phyloP scores from a whole-genome alignment of 2,888 invertebrate genomes.

The Nasonovia ribisnigri region DNA sequence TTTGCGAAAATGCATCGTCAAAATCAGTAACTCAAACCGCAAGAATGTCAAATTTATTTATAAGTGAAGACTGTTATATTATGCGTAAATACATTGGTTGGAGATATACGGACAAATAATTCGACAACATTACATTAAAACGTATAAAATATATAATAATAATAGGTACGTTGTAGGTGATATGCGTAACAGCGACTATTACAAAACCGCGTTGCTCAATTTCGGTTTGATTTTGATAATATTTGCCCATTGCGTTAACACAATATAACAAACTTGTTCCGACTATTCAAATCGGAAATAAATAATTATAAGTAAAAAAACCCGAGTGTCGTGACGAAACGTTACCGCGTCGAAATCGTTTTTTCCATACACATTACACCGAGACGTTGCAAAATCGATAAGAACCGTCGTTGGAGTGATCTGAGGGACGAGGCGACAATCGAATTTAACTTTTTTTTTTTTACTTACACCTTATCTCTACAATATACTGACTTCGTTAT shows the following conservation, averaged over 20 bases:
- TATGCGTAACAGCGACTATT: not conserved
- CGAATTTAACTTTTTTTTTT: not conserved
- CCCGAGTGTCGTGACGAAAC: not conserved
- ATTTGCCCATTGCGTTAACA: not conserved
- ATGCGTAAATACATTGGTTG: not conserved
- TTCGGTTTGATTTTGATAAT: conserved; percentile 17
- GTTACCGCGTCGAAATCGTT: not conserved
- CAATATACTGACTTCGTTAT: not conserved
- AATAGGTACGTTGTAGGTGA: not conserved
- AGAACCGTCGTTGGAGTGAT: not conserved
- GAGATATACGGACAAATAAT: not conserved
- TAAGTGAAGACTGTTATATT: not conserved
- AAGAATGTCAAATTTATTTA: not conserved
- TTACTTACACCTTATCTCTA: not conserved
- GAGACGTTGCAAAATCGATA: not conserved
- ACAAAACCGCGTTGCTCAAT: not conserved
- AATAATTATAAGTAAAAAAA: conserved; percentile 10
- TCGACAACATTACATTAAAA: not conserved
- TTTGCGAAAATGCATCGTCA: not conserved
- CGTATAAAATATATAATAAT: not conserved
- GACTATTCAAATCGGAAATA: conserved; percentile 7
- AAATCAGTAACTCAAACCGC: not conserved
- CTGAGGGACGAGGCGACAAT: not conserved
- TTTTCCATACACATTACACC: not conserved
- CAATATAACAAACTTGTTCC: not conserved